Evolutionary conservation across 2,113 vertebrate species (phyloP).

Genomic region (Nannobrachium achirus): DNA sequence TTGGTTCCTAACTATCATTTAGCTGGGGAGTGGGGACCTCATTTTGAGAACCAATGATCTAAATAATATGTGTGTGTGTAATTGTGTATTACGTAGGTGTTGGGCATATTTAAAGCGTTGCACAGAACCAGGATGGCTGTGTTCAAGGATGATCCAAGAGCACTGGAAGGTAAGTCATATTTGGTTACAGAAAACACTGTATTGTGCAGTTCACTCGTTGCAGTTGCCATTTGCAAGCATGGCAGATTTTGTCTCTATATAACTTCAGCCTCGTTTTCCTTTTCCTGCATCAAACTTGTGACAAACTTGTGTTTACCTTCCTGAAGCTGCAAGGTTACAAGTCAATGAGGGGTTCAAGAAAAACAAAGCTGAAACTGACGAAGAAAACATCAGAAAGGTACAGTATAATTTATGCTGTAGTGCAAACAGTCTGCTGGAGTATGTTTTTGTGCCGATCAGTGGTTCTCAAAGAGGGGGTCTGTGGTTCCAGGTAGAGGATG

Average conservation of each 20-base stretch:
- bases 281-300: not conserved
- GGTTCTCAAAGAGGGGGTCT: too few relatives aligned
- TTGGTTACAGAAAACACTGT: not conserved
- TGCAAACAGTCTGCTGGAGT: too few relatives aligned
- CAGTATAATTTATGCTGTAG: not conserved
- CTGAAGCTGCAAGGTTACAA: constrained; percentile 76
- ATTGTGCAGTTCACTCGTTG: not conserved
- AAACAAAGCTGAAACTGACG: constrained; percentile 75
- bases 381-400: constrained; percentile 78
- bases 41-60: too few relatives aligned
- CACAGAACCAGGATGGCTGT: constrained; percentile 76
- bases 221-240: too few relatives aligned
- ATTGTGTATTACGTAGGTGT: constrained; percentile 60
- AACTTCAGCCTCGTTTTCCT: not conserved
- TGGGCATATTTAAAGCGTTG: constrained; percentile 74
- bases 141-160: constrained; percentile 76
- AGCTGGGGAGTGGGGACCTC: too few relatives aligned
- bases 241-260: too few relatives aligned
- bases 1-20: too few relatives aligned
- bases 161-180: constrained; percentile 66
- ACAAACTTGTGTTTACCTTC: not conserved
- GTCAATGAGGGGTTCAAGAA: constrained; percentile 82
- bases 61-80: not conserved
- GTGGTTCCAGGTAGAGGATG: too few relatives aligned
- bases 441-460: too few relatives aligned